These are phyloP conservation scores for Noctua comes DNA, from an alignment of 2,888 invertebrate species.

Conservation along the genomic window DNA sequence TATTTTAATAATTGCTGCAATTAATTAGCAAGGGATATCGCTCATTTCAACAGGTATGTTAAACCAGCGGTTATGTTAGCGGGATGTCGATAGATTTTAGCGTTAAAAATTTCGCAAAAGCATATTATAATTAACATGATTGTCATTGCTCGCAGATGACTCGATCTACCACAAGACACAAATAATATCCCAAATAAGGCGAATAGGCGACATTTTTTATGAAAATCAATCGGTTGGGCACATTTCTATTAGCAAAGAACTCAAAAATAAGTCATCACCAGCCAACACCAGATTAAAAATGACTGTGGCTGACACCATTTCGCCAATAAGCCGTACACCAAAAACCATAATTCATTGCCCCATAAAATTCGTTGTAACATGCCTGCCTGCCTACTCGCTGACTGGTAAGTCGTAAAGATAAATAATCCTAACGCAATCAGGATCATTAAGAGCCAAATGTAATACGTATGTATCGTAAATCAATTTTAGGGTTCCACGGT, in stretches of 20 bases:
- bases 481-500: slow-evolving; percentile 64
- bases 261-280: background rate
- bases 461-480: slow-evolving; percentile 62
- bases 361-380: slow-evolving; percentile 58
- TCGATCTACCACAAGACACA: background rate
- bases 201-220: background rate
- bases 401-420: slow-evolving; percentile 64
- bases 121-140: background rate
- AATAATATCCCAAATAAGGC: background rate
- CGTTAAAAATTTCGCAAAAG: background rate
- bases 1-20: background rate
- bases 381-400: slow-evolving; percentile 53
- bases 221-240: background rate
- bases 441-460: slow-evolving; percentile 63
- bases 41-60: background rate
- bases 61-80: background rate
- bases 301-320: slow-evolving; percentile 17
- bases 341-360: slow-evolving; percentile 52
- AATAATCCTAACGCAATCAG: slow-evolving; percentile 61
- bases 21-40: background rate
- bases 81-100: background rate
- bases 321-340: slow-evolving; percentile 34
- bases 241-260: background rate
- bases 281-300: slow-evolving; percentile 3
- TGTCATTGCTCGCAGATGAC: background rate